Evolutionary conservation across 2,797 vertebrate species (phyloP).

Genomic region (Euthynnus affinis): DNA sequence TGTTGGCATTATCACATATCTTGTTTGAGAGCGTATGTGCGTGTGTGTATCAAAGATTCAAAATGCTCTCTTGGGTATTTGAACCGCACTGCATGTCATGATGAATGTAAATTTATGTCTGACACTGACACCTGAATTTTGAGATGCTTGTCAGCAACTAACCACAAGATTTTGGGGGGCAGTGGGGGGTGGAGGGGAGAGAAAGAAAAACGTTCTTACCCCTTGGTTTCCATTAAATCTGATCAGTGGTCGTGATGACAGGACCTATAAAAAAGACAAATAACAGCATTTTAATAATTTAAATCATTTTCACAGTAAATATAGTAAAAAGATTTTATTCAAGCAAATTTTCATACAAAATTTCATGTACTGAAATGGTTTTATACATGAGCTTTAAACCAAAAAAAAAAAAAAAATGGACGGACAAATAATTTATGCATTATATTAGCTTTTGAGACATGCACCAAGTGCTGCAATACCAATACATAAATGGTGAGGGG

Average conservation of each 20-base stretch:
- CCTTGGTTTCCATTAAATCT: conserved; percentile 90
- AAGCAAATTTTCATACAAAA: conserved; percentile 13
- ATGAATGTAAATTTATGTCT: conserved; percentile 1
- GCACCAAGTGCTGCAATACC: neutral
- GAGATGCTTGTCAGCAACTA: neutral
- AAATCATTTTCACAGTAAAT: neutral
- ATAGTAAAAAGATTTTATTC: neutral
- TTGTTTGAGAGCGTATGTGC: neutral
- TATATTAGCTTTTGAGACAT: neutral
- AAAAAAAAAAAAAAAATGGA: neutral
- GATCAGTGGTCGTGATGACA: conserved; percentile 83
- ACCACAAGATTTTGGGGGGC: neutral
- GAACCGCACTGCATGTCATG: neutral
- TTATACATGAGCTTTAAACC: neutral
- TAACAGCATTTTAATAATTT: conserved; percentile 36
- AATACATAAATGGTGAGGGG: neutral
- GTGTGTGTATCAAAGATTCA: neutral
- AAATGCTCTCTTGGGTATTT: conserved; percentile 5
- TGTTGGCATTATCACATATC: conserved; percentile 7
- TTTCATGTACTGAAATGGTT: neutral
- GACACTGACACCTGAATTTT: neutral
- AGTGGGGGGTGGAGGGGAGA: no score
- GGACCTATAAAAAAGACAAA: conserved; percentile 77
- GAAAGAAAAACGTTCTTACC: conserved; percentile 78
- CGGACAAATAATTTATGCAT: neutral